Evolutionary conservation across 2,113 vertebrate genomes (phyloP).

Genomic region (Laterallus jamaicensis): DNA sequence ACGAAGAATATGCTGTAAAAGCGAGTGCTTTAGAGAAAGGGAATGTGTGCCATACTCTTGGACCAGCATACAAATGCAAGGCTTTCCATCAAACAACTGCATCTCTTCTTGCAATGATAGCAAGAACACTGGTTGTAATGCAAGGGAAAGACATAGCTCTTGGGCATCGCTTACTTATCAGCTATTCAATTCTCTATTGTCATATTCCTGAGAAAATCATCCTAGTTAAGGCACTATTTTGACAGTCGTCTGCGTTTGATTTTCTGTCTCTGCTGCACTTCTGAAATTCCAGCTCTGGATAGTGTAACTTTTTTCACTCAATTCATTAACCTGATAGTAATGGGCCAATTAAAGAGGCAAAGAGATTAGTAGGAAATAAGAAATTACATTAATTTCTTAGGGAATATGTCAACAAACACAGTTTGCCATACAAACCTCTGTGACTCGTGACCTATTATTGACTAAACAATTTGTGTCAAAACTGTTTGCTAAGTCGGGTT

Average conservation of each 20-base stretch:
- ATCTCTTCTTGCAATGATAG: not conserved
- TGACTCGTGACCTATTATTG: not conserved
- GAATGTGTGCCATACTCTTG: not conserved
- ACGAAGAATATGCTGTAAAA: not conserved
- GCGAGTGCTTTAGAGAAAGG: not conserved
- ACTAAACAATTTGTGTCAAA: not conserved
- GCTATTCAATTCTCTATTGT: not conserved
- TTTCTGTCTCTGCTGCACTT: not conserved
- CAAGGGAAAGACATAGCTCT: not conserved
- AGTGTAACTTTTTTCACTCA: not conserved
- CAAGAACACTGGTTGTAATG: not conserved
- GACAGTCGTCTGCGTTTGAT: not conserved
- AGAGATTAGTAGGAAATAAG: not conserved
- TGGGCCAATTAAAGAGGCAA: not conserved
- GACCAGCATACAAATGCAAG: not conserved
- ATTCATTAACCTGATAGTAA: not conserved
- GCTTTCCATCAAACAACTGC: not conserved
- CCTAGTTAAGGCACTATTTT: not conserved
- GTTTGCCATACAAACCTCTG: not conserved
- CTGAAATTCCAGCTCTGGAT: not conserved
- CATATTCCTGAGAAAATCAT: not conserved
- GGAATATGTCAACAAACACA: not conserved
- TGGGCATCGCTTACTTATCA: not conserved
- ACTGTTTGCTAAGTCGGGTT: not conserved
- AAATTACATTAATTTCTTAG: not conserved